Conservation (phyloP, 1,140 invertebrate genomes). For the Achatina immaculata region DNA sequence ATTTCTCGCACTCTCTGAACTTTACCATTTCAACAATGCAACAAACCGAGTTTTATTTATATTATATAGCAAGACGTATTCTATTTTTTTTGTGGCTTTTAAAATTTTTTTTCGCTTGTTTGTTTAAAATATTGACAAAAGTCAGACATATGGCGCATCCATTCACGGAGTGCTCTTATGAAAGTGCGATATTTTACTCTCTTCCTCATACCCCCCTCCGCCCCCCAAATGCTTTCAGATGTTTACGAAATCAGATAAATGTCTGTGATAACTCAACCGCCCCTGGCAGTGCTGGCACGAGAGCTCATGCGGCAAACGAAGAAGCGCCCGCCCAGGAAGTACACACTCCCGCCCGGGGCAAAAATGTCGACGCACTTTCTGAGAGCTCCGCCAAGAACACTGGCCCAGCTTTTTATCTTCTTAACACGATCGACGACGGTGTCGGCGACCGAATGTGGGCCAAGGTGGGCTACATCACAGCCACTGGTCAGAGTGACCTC, state of each 20-base stretch:
- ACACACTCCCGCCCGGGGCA: neutral
- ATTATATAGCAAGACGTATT: too few species aligned
- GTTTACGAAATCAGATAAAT: neutral
- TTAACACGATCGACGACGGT: conserved; percentile 75
- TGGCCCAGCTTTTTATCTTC: conserved; percentile 76
- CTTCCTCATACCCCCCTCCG: too few species aligned
- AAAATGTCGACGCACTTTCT: neutral
- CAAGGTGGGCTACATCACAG: conserved; percentile 80
- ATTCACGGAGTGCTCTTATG: too few species aligned
- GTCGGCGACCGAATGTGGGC: conserved; percentile 68
- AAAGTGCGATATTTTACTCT: too few species aligned
- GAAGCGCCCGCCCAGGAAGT: too few species aligned
- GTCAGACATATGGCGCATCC: too few species aligned
- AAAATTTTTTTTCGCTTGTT: too few species aligned
- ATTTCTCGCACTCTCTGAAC: too few species aligned
- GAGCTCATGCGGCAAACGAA: neutral
- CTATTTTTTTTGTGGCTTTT: too few species aligned
- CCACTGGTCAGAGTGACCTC: conserved; percentile 65
- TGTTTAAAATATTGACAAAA: too few species aligned
- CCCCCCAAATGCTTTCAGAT: neutral
- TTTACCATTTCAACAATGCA: too few species aligned
- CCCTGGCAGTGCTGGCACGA: neutral
- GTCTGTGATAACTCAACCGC: neutral
- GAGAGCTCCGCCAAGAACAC: neutral
- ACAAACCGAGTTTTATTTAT: too few species aligned